Percentiles rank a stretch among this genome's conserved stretches.
Evolutionary conservation across 2,888 invertebrate genomes (phyloP).

Genomic region (Galerucella nymphaeae): DNA sequence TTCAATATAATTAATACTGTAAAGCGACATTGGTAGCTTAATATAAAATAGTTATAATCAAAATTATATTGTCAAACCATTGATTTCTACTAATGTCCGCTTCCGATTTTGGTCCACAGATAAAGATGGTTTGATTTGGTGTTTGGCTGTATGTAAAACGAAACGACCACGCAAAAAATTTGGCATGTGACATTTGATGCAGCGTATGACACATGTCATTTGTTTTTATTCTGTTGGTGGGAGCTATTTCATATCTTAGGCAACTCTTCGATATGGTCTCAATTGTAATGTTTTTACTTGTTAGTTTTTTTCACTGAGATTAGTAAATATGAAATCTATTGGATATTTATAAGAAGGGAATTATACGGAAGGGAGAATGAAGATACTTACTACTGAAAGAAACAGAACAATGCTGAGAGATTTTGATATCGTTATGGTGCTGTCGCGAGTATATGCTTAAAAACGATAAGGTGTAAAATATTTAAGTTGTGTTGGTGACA

Average conservation of each 20-base stretch:
- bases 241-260: neutral
- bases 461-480: neutral
- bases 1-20: neutral
- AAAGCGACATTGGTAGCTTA: neutral
- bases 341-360: neutral
- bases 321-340: neutral
- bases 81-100: neutral
- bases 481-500: conserved; percentile 14
- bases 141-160: neutral
- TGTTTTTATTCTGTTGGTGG: neutral
- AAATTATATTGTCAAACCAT: neutral
- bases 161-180: neutral
- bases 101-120: neutral
- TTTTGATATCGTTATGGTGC: neutral
- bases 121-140: no score
- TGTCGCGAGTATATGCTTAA: neutral
- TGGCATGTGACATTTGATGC: neutral
- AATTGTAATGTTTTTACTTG: neutral
- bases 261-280: neutral
- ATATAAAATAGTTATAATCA: neutral
- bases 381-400: neutral
- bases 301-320: neutral
- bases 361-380: no score
- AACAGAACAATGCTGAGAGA: neutral
- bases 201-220: neutral